Evolutionary conservation across 2,888 invertebrate species (phyloP).

Genomic region (Camponotus fellah): DNA sequence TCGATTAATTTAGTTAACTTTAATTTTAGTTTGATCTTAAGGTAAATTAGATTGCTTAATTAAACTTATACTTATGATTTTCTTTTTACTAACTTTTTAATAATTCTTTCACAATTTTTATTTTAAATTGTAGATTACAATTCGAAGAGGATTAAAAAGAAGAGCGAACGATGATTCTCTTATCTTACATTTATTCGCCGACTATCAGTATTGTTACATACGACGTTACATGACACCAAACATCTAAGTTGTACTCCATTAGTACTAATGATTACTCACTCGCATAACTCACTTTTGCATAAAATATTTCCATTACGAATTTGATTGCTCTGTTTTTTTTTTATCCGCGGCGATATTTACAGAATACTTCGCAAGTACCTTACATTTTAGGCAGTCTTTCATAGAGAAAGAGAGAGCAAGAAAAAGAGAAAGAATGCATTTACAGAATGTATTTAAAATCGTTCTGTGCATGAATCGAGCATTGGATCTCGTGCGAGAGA

Average conservation of each 20-base stretch:
- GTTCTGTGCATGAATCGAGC: constrained; percentile 49
- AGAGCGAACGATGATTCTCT: constrained; percentile 48
- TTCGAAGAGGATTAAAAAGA: background rate
- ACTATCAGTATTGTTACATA: constrained; percentile 71
- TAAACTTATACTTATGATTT: background rate
- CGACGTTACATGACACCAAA: constrained; percentile 73
- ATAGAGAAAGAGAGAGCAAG: background rate
- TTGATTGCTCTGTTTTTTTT: constrained; percentile 53
- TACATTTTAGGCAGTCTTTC: constrained; percentile 29
- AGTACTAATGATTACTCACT: constrained; percentile 69
- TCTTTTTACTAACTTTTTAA: background rate
- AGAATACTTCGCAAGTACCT: constrained; percentile 47
- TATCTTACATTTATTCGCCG: constrained; percentile 73
- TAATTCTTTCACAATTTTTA: background rate
- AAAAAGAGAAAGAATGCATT: constrained; percentile 37
- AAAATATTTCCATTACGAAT: constrained; percentile 69
- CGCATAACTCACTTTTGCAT: constrained; percentile 56
- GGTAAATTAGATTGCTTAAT: background rate
- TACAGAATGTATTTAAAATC: constrained; percentile 16
- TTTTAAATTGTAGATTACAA: background rate
- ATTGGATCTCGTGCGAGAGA: constrained; percentile 28
- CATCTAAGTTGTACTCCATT: constrained; percentile 73
- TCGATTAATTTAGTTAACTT: background rate
- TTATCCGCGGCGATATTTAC: constrained; percentile 67
- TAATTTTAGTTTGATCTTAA: background rate